phyloP scores from a whole-genome alignment of 1,140 invertebrate species.

The Aricia agestis region DNA sequence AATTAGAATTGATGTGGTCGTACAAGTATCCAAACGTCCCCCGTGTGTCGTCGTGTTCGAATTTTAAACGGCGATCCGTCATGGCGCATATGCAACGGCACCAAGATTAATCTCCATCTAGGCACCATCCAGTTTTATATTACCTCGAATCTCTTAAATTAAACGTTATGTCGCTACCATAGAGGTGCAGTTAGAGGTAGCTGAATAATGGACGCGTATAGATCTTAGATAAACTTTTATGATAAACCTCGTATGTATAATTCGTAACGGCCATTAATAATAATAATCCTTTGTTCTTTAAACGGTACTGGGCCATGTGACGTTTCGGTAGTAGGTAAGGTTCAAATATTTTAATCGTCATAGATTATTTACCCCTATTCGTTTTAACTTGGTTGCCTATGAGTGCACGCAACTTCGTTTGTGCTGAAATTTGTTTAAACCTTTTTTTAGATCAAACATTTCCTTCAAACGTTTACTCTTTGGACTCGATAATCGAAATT shows the following conservation, averaged over 20 bases:
- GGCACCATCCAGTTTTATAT: constrained; percentile 4
- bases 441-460: too few relatives aligned
- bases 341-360: too few relatives aligned
- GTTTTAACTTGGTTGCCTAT: too few relatives aligned
- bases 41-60: constrained; percentile 52
- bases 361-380: too few relatives aligned
- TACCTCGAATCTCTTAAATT: not conserved
- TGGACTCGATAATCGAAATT: too few relatives aligned
- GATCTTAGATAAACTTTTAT: constrained; percentile 5
- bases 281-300: not conserved
- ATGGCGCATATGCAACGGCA: constrained; percentile 47
- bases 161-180: not conserved
- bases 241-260: not conserved
- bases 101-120: constrained; percentile 54
- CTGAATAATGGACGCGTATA: constrained; percentile 42
- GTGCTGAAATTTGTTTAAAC: too few relatives aligned
- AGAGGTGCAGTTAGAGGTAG: not conserved
- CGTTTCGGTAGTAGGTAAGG: not conserved
- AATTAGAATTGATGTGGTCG: constrained; percentile 28
- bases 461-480: too few relatives aligned
- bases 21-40: constrained; percentile 36
- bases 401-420: too few relatives aligned
- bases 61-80: constrained; percentile 53
- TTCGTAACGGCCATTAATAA: not conserved
- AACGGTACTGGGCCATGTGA: not conserved